phyloP scores from a whole-genome alignment of 30 jellyfish, hydroid and myxozoan species.

The Pelagia noctiluca region DNA sequence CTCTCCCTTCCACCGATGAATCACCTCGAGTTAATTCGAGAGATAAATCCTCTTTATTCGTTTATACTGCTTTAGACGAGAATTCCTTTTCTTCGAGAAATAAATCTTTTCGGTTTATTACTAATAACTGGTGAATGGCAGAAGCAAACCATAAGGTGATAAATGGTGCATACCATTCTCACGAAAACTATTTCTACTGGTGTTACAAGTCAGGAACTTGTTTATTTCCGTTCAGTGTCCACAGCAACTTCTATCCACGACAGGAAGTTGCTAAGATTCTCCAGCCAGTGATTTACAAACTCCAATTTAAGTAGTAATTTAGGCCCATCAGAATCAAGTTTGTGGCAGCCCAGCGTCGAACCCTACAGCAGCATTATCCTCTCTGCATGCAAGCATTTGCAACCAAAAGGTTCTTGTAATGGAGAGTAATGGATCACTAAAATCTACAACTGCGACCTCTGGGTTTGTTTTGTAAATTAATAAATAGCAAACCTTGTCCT shows the following conservation, averaged over 20 bases:
- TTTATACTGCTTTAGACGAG: too few relatives aligned
- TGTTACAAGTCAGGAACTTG: constrained; percentile 8
- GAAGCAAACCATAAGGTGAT: too few relatives aligned
- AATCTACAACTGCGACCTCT: background rate
- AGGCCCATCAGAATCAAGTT: background rate
- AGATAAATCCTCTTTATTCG: too few relatives aligned
- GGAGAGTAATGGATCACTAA: background rate
- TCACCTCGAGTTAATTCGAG: too few relatives aligned
- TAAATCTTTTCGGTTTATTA: too few relatives aligned
- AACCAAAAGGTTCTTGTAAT: background rate
- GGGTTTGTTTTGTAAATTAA: background rate
- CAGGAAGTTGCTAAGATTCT: constrained; percentile 63
- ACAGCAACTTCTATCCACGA: constrained; percentile 55
- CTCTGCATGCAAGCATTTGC: background rate
- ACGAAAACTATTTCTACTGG: constrained; percentile 57
- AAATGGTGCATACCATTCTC: too few relatives aligned
- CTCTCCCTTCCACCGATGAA: too few relatives aligned
- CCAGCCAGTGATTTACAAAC: constrained; percentile 47
- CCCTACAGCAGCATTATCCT: background rate
- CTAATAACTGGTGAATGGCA: too few relatives aligned
- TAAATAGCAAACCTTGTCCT: background rate
- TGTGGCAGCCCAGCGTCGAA: background rate
- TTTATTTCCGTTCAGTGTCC: constrained; percentile 69
- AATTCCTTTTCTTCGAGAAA: too few relatives aligned
- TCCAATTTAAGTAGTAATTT: background rate